These are phyloP conservation scores for Scalopus aquaticus DNA, from an alignment of 2,113 vertebrate genomes.

Conservation along the genomic window DNA sequence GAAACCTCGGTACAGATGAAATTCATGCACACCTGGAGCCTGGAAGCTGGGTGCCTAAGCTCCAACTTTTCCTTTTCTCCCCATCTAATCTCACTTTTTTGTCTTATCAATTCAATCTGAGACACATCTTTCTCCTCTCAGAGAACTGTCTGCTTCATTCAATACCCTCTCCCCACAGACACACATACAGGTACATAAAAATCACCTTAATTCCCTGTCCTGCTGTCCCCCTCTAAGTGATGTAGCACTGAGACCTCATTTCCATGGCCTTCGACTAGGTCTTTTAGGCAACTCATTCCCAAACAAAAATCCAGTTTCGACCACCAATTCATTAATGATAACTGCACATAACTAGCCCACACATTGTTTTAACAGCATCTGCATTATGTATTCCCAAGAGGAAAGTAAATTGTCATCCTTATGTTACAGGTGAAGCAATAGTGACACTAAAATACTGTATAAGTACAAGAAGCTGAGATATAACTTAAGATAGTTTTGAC, in stretches of 20 bases:
- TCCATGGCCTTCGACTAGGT: background rate
- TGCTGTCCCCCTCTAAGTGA: background rate
- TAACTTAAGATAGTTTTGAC: background rate
- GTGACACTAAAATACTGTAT: background rate
- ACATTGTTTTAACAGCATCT: background rate
- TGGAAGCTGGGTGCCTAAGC: too few relatives aligned
- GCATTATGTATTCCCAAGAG: background rate
- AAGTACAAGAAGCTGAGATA: background rate
- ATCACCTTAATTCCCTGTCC: background rate
- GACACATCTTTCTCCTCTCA: background rate
- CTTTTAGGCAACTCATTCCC: background rate
- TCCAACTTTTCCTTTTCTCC: background rate
- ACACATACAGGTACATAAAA: background rate
- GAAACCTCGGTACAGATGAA: background rate
- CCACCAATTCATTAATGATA: background rate
- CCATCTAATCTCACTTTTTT: background rate
- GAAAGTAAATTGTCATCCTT: background rate
- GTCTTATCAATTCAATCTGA: background rate
- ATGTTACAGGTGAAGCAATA: background rate
- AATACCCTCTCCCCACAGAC: background rate
- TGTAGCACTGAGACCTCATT: background rate
- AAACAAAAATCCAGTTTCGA: background rate
- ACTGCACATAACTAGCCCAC: background rate
- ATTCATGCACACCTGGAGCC: background rate
- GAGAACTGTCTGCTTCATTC: background rate